Evolutionary conservation across 2,797 vertebrate genomes (phyloP).

Genomic region (Neoniphon sammara): DNA sequence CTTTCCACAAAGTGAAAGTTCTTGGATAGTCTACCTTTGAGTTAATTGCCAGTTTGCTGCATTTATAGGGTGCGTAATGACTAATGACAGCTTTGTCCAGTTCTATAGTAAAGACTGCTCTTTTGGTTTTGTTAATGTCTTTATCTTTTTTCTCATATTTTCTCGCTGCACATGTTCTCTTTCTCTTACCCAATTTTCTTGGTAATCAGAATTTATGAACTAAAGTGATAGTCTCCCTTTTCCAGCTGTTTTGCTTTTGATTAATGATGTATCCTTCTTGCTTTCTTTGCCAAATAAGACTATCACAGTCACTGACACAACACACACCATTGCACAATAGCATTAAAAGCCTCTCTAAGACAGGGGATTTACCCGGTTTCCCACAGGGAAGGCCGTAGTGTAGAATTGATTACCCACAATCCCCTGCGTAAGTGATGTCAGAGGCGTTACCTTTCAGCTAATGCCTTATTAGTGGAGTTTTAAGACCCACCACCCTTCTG

Average conservation of each 20-base stretch:
- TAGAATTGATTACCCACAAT: constrained; percentile 17
- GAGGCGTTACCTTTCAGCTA: background rate
- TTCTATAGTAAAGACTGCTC: background rate
- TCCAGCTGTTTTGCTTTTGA: background rate
- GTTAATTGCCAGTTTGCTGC: too few species aligned
- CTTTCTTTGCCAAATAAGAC: constrained; percentile 4
- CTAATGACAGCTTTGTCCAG: background rate
- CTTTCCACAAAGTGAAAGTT: too few species aligned
- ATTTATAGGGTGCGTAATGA: background rate
- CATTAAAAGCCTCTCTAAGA: background rate
- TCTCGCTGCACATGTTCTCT: background rate
- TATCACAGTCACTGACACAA: background rate
- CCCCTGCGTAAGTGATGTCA: constrained; percentile 7
- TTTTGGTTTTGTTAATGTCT: background rate
- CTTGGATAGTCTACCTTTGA: too few species aligned
- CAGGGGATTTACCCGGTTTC: background rate
- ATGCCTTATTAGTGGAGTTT: background rate
- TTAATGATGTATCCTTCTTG: background rate
- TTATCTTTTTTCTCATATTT: background rate
- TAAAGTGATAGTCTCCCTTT: background rate
- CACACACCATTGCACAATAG: background rate
- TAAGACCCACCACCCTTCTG: background rate
- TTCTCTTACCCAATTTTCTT: background rate
- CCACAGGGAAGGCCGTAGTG: background rate
- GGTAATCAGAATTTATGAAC: background rate